These are phyloP conservation scores for Homalodisca vitripennis DNA, from an alignment of 1,140 invertebrate species.

Conservation along the genomic window DNA sequence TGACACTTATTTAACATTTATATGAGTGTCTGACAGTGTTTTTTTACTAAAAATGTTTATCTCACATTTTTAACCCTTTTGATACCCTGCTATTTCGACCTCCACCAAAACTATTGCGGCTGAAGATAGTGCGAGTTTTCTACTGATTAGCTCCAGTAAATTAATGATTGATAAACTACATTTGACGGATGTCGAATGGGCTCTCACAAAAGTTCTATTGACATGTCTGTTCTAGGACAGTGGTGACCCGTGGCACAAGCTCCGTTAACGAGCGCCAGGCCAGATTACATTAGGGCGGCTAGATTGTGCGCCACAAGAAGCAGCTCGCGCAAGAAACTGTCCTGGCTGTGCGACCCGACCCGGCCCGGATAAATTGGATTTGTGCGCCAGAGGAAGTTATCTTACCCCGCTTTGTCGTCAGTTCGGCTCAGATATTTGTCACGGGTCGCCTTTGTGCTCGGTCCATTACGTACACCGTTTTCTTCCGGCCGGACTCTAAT, in stretches of 20 bases:
- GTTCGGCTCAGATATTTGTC: conserved; percentile 28
- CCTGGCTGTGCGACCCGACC: background rate
- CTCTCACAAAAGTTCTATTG: too few relatives aligned
- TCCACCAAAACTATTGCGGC: too few relatives aligned
- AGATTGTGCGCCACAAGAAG: conserved; percentile 1
- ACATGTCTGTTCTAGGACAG: too few relatives aligned
- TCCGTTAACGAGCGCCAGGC: background rate
- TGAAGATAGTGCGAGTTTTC: too few relatives aligned
- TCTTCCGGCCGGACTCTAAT: conserved; percentile 1
- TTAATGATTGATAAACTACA: too few relatives aligned
- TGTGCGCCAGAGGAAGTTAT: conserved; percentile 27
- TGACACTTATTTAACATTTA: too few relatives aligned
- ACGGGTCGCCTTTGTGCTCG: conserved; percentile 8
- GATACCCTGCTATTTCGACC: too few relatives aligned
- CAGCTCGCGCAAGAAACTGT: background rate
- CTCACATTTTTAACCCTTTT: too few relatives aligned
- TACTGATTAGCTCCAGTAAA: too few relatives aligned
- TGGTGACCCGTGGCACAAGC: background rate
- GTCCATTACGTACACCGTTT: background rate
- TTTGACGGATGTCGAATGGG: too few relatives aligned
- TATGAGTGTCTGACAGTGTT: too few relatives aligned
- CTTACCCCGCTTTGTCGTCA: conserved; percentile 10
- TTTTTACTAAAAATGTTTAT: too few relatives aligned
- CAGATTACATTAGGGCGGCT: background rate
- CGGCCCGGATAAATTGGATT: conserved; percentile 27